These are phyloP conservation scores for Etheostoma perlongum DNA, from an alignment of 2,797 vertebrate genomes.

Conservation along the genomic window DNA sequence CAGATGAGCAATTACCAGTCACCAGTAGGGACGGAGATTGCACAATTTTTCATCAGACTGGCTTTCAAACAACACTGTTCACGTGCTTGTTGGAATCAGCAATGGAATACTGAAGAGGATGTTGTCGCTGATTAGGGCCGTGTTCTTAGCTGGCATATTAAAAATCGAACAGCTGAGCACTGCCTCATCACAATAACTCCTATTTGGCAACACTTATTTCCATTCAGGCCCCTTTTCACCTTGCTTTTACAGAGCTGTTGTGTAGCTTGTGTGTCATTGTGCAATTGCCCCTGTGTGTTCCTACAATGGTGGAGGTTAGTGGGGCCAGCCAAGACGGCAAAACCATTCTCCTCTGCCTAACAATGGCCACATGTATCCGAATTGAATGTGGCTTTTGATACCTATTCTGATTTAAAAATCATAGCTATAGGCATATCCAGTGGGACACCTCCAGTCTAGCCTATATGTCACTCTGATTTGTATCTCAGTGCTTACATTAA, in stretches of 20 bases:
- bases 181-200: slow-evolving; percentile 72
- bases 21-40: slow-evolving; percentile 78
- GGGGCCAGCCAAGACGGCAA: slow-evolving; percentile 73
- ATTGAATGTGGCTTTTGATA: slow-evolving; percentile 80
- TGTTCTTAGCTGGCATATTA: slow-evolving; percentile 78
- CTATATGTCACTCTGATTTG: slow-evolving; percentile 87
- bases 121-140: slow-evolving; percentile 76
- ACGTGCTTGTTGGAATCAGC: slow-evolving; percentile 76
- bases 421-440: slow-evolving; percentile 75
- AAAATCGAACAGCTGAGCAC: slow-evolving; percentile 79
- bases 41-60: slow-evolving; percentile 79
- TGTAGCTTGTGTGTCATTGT: slow-evolving; percentile 65
- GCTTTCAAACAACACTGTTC: slow-evolving; percentile 73
- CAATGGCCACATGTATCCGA: slow-evolving; percentile 81
- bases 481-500: slow-evolving; percentile 84
- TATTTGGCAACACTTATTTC: slow-evolving; percentile 79
- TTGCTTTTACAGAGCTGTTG: slow-evolving; percentile 59
- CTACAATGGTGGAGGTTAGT: slow-evolving; percentile 79
- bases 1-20: slow-evolving; percentile 81
- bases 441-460: slow-evolving; percentile 77
- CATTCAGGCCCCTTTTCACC: slow-evolving; percentile 61
- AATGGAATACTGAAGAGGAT: slow-evolving; percentile 72
- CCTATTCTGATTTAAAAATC: slow-evolving; percentile 80
- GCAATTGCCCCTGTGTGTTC: slow-evolving; percentile 67
- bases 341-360: slow-evolving; percentile 80